phyloP scores from a whole-genome alignment of 2,113 vertebrate genomes.

The Craseonycteris thonglongyai region DNA sequence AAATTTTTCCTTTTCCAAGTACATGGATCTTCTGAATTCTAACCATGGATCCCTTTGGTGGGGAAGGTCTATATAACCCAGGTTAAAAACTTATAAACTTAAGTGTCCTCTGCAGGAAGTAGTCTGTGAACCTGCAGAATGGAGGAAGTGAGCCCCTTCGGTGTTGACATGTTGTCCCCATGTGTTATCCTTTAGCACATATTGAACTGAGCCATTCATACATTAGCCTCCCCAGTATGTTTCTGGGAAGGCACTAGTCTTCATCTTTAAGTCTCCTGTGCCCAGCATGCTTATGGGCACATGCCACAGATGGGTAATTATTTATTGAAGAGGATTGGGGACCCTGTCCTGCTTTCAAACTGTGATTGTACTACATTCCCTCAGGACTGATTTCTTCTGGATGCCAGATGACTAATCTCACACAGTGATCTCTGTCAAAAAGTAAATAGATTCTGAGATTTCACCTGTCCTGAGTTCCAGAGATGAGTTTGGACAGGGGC shows the following conservation, averaged over 20 bases:
- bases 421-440: not conserved
- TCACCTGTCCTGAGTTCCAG: not conserved
- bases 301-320: not conserved
- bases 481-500: not conserved
- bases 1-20: not conserved
- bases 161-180: not conserved
- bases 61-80: no score
- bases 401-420: constrained; percentile 18
- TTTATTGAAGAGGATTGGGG: not conserved
- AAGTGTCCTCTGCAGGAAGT: not conserved
- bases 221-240: not conserved
- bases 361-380: not conserved
- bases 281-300: not conserved
- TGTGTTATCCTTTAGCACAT: not conserved
- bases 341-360: not conserved
- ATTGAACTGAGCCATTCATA: not conserved
- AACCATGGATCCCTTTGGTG: not conserved
- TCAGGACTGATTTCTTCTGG: not conserved
- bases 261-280: not conserved
- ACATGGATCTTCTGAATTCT: not conserved
- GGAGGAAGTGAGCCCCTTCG: not conserved
- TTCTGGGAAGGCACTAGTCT: not conserved
- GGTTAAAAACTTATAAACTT: not conserved
- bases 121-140: not conserved
- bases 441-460: not conserved